Base-by-base conservation (phyloP, 2,888 invertebrate genomes). In the Autographa gamma region DNA sequence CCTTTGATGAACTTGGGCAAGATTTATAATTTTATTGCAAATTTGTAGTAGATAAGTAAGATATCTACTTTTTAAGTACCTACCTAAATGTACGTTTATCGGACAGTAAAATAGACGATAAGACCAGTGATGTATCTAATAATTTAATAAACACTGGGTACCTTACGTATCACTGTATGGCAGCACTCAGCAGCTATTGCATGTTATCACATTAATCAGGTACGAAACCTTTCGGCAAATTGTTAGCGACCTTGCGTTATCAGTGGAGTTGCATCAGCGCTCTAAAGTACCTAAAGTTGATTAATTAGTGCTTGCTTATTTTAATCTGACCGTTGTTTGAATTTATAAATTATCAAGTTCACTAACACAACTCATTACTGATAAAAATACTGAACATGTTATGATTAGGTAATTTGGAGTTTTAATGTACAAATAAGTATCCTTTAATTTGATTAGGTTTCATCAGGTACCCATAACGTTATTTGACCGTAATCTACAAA, bases 311-410 rank as follows among this genome's bases (percentile, higher is more conserved):
- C 64, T 66, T 66, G 61, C 60, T 60, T 64, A 74, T 71, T 66
- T 63, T 76, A 73, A 80, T 70, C 63, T 54, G 75, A 48, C 31
- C 62, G 63, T 66, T 66, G 66, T 63, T 25, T 65, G 74, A 80
- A 56, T 56, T 76, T 65, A 66, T 34, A 69, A 68, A 34, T 82
- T 82, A 82, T 82, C 82, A 82, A 82, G 80, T 82, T 82, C 82
- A 76, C 71, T 71, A 77, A 71, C 74, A 71, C 56, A 79, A 59
- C 64, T 68, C 74, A 69, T 73, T 64, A 69, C 61, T 71, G 78
- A 80, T 80, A 80, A 74, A 58, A 75, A 60, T 34, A 2, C 9
- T 66, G 59, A 65, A 56, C 19, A 13, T 56, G 25, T 31, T 16
- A 32, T 32, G 4, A n/a, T 16, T 52, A 52, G 16, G 34, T 66